phyloP scores from a whole-genome alignment of 1,140 invertebrate genomes.

The Ceratina calcarata region DNA sequence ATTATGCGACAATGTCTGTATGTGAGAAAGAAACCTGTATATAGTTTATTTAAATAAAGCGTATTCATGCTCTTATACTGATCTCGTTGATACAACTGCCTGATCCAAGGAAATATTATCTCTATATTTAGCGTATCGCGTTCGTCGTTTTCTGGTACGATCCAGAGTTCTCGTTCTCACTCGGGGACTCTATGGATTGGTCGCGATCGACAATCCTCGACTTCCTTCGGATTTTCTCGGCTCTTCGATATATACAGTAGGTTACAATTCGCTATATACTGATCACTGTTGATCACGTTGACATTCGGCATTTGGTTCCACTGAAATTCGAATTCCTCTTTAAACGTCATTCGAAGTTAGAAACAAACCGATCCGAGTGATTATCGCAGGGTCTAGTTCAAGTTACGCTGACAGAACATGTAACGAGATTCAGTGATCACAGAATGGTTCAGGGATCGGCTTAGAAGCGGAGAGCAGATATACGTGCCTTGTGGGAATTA shows the following conservation, averaged over 20 bases:
- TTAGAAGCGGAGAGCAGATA: constrained; percentile 16
- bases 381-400: no score
- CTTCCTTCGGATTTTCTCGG: constrained; percentile 9
- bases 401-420: not conserved
- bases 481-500: constrained; percentile 19
- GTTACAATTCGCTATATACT: constrained; percentile 17
- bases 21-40: constrained; percentile 70
- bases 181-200: constrained; percentile 38
- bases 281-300: constrained; percentile 37
- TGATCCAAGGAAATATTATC: not conserved
- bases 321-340: constrained; percentile 2
- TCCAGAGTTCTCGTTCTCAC: no score
- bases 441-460: not conserved
- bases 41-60: constrained; percentile 79
- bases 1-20: constrained; percentile 68
- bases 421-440: not conserved
- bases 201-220: constrained; percentile 1
- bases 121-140: not conserved
- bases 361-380: not conserved
- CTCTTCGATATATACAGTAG: constrained; percentile 1
- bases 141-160: not conserved
- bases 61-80: constrained; percentile 54
- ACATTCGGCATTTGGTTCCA: constrained; percentile 14
- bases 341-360: not conserved
- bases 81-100: not conserved